Evolutionary conservation across 2,888 invertebrate species (phyloP).

Genomic region (Tachina grossa): DNA sequence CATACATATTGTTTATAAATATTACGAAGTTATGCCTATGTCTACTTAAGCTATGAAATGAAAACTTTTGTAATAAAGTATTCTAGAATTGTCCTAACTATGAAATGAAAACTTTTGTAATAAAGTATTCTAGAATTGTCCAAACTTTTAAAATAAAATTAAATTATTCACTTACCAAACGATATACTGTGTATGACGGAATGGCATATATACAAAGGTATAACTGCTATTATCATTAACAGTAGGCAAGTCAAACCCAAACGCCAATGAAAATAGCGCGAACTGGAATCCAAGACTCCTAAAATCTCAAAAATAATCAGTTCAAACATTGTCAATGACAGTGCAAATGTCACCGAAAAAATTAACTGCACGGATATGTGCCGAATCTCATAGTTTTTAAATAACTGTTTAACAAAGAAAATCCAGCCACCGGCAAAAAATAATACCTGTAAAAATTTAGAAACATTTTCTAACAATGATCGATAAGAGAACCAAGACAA

Average conservation of each 20-base stretch:
- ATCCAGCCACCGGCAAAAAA: conserved; percentile 99
- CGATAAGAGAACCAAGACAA: not conserved
- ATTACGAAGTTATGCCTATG: no score
- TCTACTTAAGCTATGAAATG: no score
- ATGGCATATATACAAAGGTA: conserved; percentile 98
- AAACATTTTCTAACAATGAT: not conserved
- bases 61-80: no score
- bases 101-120: no score
- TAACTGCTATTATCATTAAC: conserved; percentile 96
- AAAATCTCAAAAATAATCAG: conserved; percentile 99
- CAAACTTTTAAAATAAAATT: not conserved
- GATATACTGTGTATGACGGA: conserved; percentile 95
- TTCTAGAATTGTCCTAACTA: no score
- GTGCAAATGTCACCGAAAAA: conserved; percentile 97
- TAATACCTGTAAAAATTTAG: conserved; percentile 86
- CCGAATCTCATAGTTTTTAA: conserved; percentile 98
- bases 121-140: no score
- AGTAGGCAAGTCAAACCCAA: conserved; percentile 94
- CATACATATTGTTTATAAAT: no score
- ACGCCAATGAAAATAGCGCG: conserved; percentile 91
- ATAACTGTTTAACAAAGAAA: conserved; percentile 98
- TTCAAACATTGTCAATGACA: conserved; percentile 99
- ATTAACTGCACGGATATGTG: conserved; percentile 96
- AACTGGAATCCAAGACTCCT: conserved; percentile 95
- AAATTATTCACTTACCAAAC: conserved; percentile 86